Percentiles rank a stretch among this genome's conserved stretches.
phyloP scores from a whole-genome alignment of 2,888 invertebrate species.

The Chalcosyrphus nemorum region DNA sequence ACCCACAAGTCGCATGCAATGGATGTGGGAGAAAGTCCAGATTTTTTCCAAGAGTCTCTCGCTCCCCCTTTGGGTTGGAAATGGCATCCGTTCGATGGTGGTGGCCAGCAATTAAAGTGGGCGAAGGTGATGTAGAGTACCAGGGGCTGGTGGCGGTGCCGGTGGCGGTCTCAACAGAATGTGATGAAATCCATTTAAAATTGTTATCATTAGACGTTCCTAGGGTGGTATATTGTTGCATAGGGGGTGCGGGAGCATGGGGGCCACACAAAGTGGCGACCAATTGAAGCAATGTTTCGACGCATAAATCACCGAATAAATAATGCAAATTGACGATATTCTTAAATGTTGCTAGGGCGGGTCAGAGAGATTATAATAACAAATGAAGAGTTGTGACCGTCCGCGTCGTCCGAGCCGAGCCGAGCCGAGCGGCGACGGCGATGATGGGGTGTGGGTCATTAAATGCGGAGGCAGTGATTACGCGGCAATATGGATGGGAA shows the following conservation, averaged over 20 bases:
- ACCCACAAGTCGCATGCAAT: constrained; percentile 54
- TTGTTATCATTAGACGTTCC: constrained; percentile 58
- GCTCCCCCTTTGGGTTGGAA: not conserved
- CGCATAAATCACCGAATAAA: constrained; percentile 68
- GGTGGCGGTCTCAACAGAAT: constrained; percentile 27
- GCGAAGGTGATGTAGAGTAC: constrained; percentile 45
- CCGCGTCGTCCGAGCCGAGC: too few relatives aligned
- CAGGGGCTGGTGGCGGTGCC: not conserved
- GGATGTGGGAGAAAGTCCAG: constrained; percentile 71
- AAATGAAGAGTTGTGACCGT: constrained; percentile 63
- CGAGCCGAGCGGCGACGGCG: not conserved
- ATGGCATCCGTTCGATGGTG: constrained; percentile 22
- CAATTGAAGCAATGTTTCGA: constrained; percentile 70
- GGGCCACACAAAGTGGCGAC: constrained; percentile 7
- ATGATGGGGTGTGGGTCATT: constrained; percentile 49
- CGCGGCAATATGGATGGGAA: not conserved
- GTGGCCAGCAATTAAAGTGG: constrained; percentile 62
- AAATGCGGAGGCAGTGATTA: constrained; percentile 59
- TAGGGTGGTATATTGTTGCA: constrained; percentile 9
- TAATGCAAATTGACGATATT: constrained; percentile 69
- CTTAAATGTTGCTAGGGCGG: constrained; percentile 67
- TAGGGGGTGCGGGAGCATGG: not conserved
- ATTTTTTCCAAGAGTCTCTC: constrained; percentile 43
- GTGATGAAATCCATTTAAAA: constrained; percentile 72
- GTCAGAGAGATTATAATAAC: constrained; percentile 60